These are phyloP conservation scores for Orientallactaga sibirica DNA, from an alignment of 2,797 vertebrate genomes.

Conservation along the genomic window DNA sequence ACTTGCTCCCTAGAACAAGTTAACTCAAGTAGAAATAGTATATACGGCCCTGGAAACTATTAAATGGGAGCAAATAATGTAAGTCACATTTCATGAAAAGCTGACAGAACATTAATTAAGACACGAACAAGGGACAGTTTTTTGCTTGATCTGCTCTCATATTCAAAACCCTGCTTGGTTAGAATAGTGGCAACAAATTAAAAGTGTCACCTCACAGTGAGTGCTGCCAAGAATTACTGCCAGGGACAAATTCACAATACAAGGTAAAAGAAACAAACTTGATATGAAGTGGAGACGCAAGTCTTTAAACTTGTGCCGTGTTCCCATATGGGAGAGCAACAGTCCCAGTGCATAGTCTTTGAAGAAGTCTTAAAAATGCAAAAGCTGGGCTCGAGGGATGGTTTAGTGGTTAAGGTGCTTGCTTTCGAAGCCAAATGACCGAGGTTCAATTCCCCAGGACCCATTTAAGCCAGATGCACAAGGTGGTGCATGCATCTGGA, in stretches of 20 bases:
- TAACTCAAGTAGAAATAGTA: neutral
- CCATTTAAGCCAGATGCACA: too few species aligned
- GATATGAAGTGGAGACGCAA: neutral
- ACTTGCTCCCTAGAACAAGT: neutral
- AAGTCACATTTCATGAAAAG: neutral
- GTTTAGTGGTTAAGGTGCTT: too few species aligned
- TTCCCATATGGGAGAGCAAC: too few species aligned
- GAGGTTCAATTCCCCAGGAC: too few species aligned
- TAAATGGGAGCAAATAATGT: neutral
- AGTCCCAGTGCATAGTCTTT: neutral
- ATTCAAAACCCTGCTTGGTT: fast-evolving
- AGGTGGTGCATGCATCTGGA: too few species aligned
- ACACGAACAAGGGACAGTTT: too few species aligned
- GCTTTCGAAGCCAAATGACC: too few species aligned
- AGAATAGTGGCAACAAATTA: neutral
- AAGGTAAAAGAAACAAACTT: neutral
- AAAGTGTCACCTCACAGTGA: fast-evolving
- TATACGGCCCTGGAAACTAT: neutral
- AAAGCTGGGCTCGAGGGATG: too few species aligned
- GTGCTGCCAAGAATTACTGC: fast-evolving
- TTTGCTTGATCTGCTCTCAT: neutral
- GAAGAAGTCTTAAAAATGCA: neutral
- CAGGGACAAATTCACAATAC: too few species aligned
- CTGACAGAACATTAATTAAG: neutral
- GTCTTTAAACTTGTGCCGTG: neutral